Conservation (phyloP, 2,888 invertebrate species). For the Tinea pellionella region DNA sequence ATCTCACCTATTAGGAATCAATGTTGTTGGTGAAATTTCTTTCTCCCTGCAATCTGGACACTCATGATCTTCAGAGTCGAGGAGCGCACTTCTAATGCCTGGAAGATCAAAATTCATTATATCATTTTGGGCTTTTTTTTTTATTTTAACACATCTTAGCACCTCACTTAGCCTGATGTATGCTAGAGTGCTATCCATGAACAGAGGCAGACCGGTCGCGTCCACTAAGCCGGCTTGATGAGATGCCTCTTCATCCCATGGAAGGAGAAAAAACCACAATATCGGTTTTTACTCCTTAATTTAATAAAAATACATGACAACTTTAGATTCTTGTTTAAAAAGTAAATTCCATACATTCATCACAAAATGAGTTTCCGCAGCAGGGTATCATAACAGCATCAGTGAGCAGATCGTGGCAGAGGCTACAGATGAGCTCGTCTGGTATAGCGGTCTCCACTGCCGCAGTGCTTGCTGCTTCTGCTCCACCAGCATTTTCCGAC, state of each 20-base stretch:
- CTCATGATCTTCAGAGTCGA: constrained; percentile 95
- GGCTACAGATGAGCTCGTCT: constrained; percentile 89
- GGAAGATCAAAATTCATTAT: constrained; percentile 21
- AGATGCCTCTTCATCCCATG: too few relatives aligned
- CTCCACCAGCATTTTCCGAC: constrained; percentile 70
- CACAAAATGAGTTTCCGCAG: constrained; percentile 98
- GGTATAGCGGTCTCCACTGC: constrained; percentile 81
- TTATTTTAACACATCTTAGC: too few relatives aligned
- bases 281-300: too few relatives aligned
- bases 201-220: too few relatives aligned
- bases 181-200: too few relatives aligned
- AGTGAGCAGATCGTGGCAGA: constrained; percentile 91
- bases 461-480: constrained; percentile 69
- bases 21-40: constrained; percentile 90
- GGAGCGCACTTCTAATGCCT: constrained; percentile 88
- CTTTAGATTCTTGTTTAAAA: too few relatives aligned
- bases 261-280: too few relatives aligned
- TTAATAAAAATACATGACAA: too few relatives aligned
- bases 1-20: constrained; percentile 83
- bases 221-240: too few relatives aligned
- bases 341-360: constrained; percentile 96
- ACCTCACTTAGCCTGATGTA: too few relatives aligned
- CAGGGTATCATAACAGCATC: constrained; percentile 99
- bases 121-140: too few relatives aligned
- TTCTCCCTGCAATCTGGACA: constrained; percentile 95